Evolutionary conservation across 2,888 invertebrate genomes (phyloP).

Genomic region (Drosophila tanythrix): DNA sequence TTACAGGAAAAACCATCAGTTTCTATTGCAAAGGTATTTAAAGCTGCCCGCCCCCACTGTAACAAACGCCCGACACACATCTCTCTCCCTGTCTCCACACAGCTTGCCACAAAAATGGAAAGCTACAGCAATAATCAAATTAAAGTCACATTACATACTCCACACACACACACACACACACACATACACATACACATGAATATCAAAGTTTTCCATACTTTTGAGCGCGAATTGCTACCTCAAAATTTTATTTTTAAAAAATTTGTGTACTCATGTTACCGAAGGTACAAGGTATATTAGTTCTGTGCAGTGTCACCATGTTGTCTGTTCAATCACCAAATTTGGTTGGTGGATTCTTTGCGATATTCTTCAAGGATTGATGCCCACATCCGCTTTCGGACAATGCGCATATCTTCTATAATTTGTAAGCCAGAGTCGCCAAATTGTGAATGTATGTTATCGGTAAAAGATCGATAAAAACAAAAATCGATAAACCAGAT

Average conservation of each 20-base stretch:
- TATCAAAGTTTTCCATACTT: constrained; percentile 57
- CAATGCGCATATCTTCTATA: not conserved
- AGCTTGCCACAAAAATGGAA: constrained; percentile 38
- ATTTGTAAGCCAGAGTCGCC: not conserved
- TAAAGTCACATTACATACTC: constrained; percentile 54
- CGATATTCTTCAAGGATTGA: not conserved
- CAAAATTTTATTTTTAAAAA: not conserved
- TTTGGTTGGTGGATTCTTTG: not conserved
- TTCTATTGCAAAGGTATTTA: constrained; percentile 82
- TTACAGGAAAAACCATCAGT: constrained; percentile 83
- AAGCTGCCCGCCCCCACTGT: constrained; percentile 63
- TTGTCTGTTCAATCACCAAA: not conserved
- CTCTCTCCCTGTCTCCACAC: constrained; percentile 19
- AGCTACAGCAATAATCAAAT: constrained; percentile 58
- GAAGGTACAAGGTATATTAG: not conserved
- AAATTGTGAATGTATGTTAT: not conserved
- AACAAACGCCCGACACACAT: constrained; percentile 1
- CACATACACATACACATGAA: constrained; percentile 19
- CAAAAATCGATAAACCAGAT: not conserved
- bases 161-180: constrained; percentile 15
- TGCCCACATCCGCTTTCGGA: not conserved
- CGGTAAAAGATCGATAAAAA: not conserved
- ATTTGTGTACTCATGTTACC: not conserved
- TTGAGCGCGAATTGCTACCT: constrained; percentile 57
- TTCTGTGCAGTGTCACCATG: not conserved